phyloP scores from a whole-genome alignment of 2,797 vertebrate species.

The Myotis myotis region DNA sequence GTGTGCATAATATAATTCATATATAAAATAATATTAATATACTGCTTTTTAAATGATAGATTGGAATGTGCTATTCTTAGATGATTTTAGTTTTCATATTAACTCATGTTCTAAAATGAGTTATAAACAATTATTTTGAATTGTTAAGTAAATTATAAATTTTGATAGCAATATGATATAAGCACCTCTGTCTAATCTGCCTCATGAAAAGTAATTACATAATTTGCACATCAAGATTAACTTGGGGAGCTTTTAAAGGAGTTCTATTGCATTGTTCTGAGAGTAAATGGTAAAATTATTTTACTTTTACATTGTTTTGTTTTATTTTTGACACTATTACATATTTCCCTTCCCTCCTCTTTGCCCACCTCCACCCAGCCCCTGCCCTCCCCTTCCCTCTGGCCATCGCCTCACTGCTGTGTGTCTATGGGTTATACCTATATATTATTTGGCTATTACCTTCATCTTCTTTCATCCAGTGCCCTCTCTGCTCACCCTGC shows the following conservation, averaged over 20 bases:
- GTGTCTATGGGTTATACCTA: too few relatives aligned
- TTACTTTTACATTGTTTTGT: not conserved
- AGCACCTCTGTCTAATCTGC: not conserved
- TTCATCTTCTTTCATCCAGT: too few relatives aligned
- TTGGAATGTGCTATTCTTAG: not conserved
- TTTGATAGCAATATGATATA: not conserved
- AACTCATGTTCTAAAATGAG: slow-evolving; percentile 31
- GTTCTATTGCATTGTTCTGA: not conserved
- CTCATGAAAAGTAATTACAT: not conserved
- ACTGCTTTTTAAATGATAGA: slow-evolving; percentile 4
- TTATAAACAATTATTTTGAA: slow-evolving; percentile 49
- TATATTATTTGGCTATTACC: too few relatives aligned
- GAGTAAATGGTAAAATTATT: not conserved
- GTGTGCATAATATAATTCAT: not conserved
- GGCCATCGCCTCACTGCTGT: too few relatives aligned
- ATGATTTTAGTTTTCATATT: slow-evolving; percentile 32
- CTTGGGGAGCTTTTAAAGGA: slow-evolving; percentile 14
- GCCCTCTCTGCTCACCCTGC: too few relatives aligned
- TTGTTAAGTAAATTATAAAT: slow-evolving; percentile 31
- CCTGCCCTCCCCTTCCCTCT: too few relatives aligned
- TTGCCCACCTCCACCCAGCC: too few relatives aligned
- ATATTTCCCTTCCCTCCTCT: too few relatives aligned
- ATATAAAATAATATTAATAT: not conserved
- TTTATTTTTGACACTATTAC: too few relatives aligned
- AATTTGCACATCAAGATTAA: slow-evolving; percentile 23